Percentiles rank a stretch among this genome's conserved stretches.
These are phyloP conservation scores for Liparis tanakae DNA, from an alignment of 2,797 vertebrate genomes.

Conservation along the genomic window DNA sequence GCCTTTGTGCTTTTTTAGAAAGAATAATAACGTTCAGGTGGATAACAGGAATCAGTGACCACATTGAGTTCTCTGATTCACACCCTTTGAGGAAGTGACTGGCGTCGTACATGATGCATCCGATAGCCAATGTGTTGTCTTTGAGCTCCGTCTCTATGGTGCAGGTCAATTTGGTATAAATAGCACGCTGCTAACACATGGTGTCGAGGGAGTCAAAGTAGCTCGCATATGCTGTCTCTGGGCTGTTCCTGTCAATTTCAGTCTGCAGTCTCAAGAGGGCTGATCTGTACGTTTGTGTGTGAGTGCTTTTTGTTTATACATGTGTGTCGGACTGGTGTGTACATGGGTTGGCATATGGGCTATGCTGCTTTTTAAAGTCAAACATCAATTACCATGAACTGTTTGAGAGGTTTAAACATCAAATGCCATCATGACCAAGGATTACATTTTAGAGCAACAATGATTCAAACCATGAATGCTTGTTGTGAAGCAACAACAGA, in stretches of 20 bases:
- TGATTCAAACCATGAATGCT: slow-evolving; percentile 4
- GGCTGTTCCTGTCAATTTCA: slow-evolving; percentile 65
- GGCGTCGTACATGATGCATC: slow-evolving; percentile 31
- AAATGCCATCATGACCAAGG: not conserved
- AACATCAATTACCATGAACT: slow-evolving; percentile 3
- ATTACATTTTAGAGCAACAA: slow-evolving; percentile 14
- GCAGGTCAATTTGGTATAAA: slow-evolving; percentile 78
- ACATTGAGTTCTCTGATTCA: slow-evolving; percentile 21
- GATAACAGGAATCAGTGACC: slow-evolving; percentile 26
- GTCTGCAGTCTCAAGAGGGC: slow-evolving; percentile 40
- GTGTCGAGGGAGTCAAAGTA: slow-evolving; percentile 57
- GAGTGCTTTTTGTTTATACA: slow-evolving; percentile 1
- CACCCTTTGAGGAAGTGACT: slow-evolving; percentile 8
- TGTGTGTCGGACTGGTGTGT: slow-evolving; percentile 1
- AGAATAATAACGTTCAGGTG: slow-evolving; percentile 35
- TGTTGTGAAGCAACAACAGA: slow-evolving; percentile 23
- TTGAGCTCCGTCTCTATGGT: slow-evolving; percentile 42
- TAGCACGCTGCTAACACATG: slow-evolving; percentile 73
- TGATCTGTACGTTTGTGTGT: not conserved
- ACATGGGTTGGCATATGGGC: slow-evolving; percentile 12
- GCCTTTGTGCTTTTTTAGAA: slow-evolving; percentile 39
- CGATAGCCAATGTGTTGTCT: slow-evolving; percentile 55
- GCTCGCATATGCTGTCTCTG: slow-evolving; percentile 63
- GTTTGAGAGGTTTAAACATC: slow-evolving; percentile 14
- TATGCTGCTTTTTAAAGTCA: slow-evolving; percentile 7